Percentiles rank a stretch among this genome's conserved stretches.
Evolutionary conservation across 2,888 invertebrate species (phyloP).

Genomic region (Steinernema hermaphroditum): DNA sequence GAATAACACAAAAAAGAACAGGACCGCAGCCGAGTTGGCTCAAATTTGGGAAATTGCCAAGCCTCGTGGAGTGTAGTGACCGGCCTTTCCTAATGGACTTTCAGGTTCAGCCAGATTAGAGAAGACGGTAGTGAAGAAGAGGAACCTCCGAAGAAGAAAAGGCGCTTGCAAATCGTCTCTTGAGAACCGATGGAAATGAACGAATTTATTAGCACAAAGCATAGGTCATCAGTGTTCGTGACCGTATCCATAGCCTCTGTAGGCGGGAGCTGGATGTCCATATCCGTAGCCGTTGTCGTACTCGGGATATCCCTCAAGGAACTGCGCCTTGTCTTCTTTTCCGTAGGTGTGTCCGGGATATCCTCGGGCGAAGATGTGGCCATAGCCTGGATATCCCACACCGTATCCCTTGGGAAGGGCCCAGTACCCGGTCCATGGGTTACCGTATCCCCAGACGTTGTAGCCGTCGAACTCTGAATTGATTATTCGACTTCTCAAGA

Average conservation of each 20-base stretch:
- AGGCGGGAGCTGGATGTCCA: not conserved
- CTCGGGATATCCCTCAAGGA: not conserved
- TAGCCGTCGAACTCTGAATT: not conserved
- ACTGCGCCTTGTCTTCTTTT: not conserved
- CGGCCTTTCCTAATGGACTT: too few species aligned
- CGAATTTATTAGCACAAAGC: not conserved
- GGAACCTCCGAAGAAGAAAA: too few species aligned
- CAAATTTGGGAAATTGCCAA: too few species aligned
- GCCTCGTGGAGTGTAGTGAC: too few species aligned
- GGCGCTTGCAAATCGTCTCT: too few species aligned
- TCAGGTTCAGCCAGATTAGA: too few species aligned
- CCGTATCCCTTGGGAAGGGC: conserved; percentile 10
- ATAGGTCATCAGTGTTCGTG: too few species aligned
- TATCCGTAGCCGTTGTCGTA: not conserved
- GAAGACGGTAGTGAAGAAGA: too few species aligned
- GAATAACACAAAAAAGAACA: too few species aligned
- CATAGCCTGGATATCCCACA: conserved; percentile 1
- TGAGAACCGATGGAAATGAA: too few species aligned
- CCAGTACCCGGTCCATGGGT: not conserved
- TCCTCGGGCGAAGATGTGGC: conserved; percentile 1
- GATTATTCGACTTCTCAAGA: too few species aligned
- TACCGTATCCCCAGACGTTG: not conserved
- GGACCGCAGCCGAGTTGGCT: too few species aligned
- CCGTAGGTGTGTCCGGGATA: not conserved
- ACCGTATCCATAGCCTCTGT: not conserved